phyloP scores from a whole-genome alignment of 2,797 vertebrate genomes.

The Myotis vivesi region DNA sequence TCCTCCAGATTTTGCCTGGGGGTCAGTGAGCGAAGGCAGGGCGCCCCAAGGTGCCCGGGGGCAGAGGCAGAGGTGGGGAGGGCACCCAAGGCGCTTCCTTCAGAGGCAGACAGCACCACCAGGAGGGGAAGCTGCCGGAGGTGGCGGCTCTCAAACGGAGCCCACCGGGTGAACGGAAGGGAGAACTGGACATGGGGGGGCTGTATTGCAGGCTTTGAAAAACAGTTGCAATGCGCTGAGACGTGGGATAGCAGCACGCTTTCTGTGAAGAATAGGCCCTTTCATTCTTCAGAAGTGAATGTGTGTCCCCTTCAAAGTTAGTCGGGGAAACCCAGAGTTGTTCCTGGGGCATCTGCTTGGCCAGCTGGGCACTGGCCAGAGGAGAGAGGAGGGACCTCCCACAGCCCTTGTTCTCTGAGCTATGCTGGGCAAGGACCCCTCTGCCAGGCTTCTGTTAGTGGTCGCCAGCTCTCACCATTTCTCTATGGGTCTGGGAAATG shows the following conservation, averaged over 20 bases:
- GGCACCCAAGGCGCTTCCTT: neutral
- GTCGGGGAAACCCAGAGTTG: neutral
- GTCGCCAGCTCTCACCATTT: neutral
- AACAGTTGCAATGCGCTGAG: neutral
- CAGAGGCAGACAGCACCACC: neutral
- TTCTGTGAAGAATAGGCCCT: neutral
- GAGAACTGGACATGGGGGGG: neutral
- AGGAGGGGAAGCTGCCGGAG: neutral
- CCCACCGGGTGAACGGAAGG: neutral
- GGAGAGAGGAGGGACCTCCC: neutral
- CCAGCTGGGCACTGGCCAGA: neutral
- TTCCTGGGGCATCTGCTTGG: neutral
- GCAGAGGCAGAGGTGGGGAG: neutral
- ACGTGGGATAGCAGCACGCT: neutral
- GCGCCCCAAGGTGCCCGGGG: too few relatives aligned
- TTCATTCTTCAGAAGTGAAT: neutral
- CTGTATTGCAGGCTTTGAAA: neutral
- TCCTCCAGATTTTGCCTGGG: neutral
- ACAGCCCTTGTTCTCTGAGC: neutral
- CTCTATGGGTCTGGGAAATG: neutral
- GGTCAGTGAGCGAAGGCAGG: neutral
- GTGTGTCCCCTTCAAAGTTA: neutral
- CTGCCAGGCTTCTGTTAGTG: neutral
- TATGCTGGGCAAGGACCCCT: neutral
- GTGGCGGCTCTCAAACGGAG: neutral